These are phyloP conservation scores for Arrhamphus sclerolepis DNA, from an alignment of 2,797 vertebrate species.

Conservation along the genomic window DNA sequence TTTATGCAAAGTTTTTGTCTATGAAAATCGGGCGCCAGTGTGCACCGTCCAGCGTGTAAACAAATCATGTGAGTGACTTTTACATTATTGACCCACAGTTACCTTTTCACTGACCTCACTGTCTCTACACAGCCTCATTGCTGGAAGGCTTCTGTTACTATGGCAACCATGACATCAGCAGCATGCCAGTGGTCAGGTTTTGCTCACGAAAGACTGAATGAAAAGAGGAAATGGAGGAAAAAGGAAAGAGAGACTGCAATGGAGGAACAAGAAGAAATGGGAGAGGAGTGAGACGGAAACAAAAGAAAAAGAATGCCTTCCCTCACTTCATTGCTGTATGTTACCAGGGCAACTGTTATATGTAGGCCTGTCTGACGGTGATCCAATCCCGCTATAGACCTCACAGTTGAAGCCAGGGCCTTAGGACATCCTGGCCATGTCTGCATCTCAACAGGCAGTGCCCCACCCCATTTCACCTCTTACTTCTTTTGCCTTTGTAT, in stretches of 20 bases:
- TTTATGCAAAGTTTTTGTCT: not conserved
- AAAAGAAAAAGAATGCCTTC: conserved; percentile 41
- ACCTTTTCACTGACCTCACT: conserved; percentile 71
- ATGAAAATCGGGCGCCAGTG: not conserved
- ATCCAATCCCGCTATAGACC: conserved; percentile 32
- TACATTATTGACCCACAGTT: conserved; percentile 70
- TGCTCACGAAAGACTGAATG: conserved; percentile 55
- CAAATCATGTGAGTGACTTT: conserved; percentile 28
- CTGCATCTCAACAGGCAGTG: conserved; percentile 35
- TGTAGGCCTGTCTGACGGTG: conserved; percentile 53
- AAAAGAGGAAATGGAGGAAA: conserved; percentile 65
- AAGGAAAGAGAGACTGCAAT: conserved; percentile 44
- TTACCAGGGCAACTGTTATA: conserved; percentile 84
- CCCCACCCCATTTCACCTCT: conserved; percentile 17
- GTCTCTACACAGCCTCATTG: conserved; percentile 49
- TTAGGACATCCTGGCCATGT: conserved; percentile 42
- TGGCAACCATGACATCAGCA: conserved; percentile 80
- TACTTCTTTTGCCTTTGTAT: conserved; percentile 11
- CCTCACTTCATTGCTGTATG: conserved; percentile 51
- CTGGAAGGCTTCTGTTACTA: conserved; percentile 74
- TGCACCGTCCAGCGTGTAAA: conserved; percentile 9
- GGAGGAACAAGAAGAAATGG: conserved; percentile 46
- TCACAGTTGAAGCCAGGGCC: conserved; percentile 47
- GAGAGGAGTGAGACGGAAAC: conserved; percentile 53
- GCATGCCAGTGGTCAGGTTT: conserved; percentile 72